Conservation (phyloP, 1,140 invertebrate species). For the Paraescarpia echinospica region DNA sequence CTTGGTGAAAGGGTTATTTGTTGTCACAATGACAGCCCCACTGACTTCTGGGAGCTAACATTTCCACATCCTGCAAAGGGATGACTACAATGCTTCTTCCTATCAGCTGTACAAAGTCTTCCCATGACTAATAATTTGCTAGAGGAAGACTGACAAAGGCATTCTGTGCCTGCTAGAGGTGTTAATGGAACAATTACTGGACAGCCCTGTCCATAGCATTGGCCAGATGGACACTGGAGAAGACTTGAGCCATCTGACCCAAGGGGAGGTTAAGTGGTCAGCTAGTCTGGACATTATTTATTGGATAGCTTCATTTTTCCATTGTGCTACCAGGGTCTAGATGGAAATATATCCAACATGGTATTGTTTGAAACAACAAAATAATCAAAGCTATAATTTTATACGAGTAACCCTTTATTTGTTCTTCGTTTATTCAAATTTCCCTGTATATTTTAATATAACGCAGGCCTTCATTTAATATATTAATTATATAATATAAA, state of each 20-base stretch:
- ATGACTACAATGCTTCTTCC: neutral
- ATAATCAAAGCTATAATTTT: neutral
- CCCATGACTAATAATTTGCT: neutral
- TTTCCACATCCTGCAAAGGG: neutral
- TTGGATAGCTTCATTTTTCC: neutral
- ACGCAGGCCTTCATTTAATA: no score
- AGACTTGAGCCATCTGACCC: neutral
- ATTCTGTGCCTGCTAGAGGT: neutral
- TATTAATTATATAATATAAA: no score
- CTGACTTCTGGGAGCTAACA: neutral
- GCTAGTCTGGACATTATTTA: neutral
- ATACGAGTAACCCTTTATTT: neutral
- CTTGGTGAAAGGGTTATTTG: neutral
- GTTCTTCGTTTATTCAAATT: no score
- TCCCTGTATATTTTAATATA: no score
- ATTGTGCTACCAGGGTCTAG: no score
- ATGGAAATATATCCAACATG: no score
- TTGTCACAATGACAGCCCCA: neutral
- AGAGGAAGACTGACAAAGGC: neutral
- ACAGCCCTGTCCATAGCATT: neutral
- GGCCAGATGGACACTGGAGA: neutral
- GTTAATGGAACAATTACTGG: neutral
- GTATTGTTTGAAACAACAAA: neutral
- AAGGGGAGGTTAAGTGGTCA: neutral
- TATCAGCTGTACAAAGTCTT: neutral